Conservation (phyloP, 2,113 vertebrate genomes). For the Hemicordylus capensis region DNA sequence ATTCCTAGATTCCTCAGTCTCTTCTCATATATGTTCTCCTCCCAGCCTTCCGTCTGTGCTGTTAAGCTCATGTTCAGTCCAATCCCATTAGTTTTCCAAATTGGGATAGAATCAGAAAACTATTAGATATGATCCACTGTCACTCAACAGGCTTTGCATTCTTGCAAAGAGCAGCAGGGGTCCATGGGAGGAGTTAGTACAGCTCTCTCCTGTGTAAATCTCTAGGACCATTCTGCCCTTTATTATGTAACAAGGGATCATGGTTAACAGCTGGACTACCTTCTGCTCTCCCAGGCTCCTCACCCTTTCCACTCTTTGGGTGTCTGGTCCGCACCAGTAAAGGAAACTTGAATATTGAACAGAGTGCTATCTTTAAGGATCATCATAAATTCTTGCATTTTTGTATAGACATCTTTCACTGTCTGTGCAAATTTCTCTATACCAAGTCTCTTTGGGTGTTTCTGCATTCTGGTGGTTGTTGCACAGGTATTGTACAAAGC, state of each 20-base stretch:
- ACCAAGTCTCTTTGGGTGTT: neutral
- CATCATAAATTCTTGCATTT: neutral
- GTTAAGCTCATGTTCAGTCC: conserved; percentile 31
- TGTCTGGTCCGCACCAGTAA: neutral
- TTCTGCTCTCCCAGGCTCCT: neutral
- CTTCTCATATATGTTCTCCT: conserved; percentile 37
- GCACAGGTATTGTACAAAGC: neutral
- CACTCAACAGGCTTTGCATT: neutral
- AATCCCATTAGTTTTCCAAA: conserved; percentile 16
- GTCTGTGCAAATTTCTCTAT: neutral
- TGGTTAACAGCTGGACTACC: neutral
- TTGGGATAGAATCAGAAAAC: neutral
- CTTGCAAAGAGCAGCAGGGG: neutral
- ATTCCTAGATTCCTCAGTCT: conserved; percentile 19
- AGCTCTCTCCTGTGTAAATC: neutral
- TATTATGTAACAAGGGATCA: neutral
- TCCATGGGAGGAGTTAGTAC: neutral
- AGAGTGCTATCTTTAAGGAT: neutral
- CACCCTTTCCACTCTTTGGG: neutral
- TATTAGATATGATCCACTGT: neutral
- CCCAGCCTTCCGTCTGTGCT: conserved; percentile 37
- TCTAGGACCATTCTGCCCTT: neutral
- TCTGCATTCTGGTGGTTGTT: neutral
- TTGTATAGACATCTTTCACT: neutral
- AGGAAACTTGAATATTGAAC: neutral